A percentile compares a stretch with the other conserved stretches of the same genome.
Evolutionary conservation across 2,888 invertebrate genomes (phyloP).

Genomic region (Patella ulyssiponensis): DNA sequence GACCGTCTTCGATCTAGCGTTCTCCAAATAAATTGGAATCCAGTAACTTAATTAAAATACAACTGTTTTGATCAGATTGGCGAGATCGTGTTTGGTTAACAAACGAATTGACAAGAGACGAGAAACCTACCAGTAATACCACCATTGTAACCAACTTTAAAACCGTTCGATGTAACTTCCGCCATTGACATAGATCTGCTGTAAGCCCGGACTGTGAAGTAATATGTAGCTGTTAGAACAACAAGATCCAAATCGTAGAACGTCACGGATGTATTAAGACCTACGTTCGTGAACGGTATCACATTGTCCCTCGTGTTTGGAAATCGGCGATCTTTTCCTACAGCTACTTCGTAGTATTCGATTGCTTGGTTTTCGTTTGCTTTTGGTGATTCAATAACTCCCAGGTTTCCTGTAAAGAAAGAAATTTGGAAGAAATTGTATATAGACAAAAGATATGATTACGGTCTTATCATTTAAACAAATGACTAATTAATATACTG

Average conservation of each 20-base stretch:
- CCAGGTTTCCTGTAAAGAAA: constrained; percentile 39
- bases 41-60: no score
- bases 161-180: constrained; percentile 52
- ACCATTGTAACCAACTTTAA: constrained; percentile 49
- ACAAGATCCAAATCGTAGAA: constrained; percentile 45
- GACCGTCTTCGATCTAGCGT: no score
- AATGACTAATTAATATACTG: no score
- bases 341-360: constrained; percentile 49
- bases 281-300: constrained; percentile 50
- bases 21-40: no score
- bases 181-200: constrained; percentile 42
- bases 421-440: not conserved
- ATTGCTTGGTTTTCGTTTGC: constrained; percentile 42
- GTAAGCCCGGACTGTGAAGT: constrained; percentile 54
- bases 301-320: constrained; percentile 49
- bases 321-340: constrained; percentile 54
- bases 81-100: no score
- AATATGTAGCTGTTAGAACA: constrained; percentile 44
- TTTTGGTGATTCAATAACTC: constrained; percentile 29
- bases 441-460: no score
- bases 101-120: no score
- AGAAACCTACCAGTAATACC: constrained; percentile 37
- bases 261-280: constrained; percentile 45
- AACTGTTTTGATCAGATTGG: no score
- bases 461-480: no score